Evolutionary conservation across 2,888 invertebrate genomes (phyloP).

Genomic region (Deilephila elpenor): DNA sequence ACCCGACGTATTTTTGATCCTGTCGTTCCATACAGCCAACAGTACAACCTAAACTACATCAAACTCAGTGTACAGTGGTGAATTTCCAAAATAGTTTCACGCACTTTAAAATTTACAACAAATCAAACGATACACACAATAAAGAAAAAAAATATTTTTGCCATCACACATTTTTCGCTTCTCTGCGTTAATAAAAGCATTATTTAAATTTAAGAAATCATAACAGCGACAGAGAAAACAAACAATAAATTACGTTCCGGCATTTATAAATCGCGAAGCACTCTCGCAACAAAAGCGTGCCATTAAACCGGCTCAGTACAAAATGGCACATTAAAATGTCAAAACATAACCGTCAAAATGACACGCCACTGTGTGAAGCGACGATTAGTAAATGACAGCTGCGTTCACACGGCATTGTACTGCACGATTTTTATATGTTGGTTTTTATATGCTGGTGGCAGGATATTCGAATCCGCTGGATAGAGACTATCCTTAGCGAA

Average conservation of each 20-base stretch:
- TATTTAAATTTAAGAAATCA: neutral
- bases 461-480: neutral
- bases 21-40: too few species aligned
- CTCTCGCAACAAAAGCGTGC: constrained; percentile 65
- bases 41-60: too few species aligned
- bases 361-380: constrained; percentile 47
- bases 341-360: constrained; percentile 57
- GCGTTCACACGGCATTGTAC: neutral
- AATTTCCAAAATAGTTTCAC: neutral
- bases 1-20: too few species aligned
- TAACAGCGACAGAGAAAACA: constrained; percentile 8
- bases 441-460: neutral
- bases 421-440: too few species aligned
- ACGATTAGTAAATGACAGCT: constrained; percentile 41
- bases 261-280: constrained; percentile 60
- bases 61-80: too few species aligned
- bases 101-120: neutral
- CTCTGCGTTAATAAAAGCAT: neutral
- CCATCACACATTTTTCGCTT: too few species aligned
- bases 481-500: too few species aligned
- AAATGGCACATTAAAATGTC: constrained; percentile 77
- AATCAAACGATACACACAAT: too few species aligned
- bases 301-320: constrained; percentile 60
- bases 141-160: too few species aligned
- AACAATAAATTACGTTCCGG: constrained; percentile 61